phyloP scores from a whole-genome alignment of 2,797 vertebrate genomes.

The Delichon dasypus region DNA sequence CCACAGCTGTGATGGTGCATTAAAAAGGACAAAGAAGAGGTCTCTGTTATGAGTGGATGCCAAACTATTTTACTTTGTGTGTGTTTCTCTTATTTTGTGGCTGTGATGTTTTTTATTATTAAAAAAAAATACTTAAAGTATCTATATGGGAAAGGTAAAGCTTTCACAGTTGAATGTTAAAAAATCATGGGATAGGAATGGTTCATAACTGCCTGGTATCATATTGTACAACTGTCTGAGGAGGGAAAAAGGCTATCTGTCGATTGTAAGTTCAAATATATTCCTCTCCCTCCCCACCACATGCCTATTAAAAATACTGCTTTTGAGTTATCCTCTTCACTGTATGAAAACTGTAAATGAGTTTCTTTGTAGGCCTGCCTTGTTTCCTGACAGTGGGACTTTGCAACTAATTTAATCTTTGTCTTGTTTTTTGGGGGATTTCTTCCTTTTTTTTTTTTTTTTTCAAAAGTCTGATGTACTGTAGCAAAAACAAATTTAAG shows the following conservation, averaged over 20 bases:
- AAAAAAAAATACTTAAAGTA: background rate
- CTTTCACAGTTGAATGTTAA: background rate
- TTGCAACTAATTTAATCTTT: background rate
- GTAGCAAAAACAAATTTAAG: background rate
- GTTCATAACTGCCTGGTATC: background rate
- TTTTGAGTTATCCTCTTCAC: background rate
- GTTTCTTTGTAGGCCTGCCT: background rate
- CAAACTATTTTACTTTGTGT: background rate
- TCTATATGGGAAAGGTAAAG: background rate
- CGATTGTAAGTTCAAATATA: background rate
- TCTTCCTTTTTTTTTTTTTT: no score
- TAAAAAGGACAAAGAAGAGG: background rate
- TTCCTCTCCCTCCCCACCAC: fast-evolving
- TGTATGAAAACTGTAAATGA: background rate
- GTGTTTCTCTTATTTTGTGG: background rate
- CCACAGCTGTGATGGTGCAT: background rate
- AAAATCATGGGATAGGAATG: background rate
- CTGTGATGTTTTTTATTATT: background rate
- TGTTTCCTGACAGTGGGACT: background rate
- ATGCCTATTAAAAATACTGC: background rate
- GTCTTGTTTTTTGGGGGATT: background rate
- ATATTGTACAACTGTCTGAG: background rate
- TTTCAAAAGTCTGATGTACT: background rate
- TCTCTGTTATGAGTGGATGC: background rate
- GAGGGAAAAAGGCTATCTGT: background rate